Base-by-base conservation (phyloP, 1,140 invertebrate genomes). In the Cotesia glomerata region DNA sequence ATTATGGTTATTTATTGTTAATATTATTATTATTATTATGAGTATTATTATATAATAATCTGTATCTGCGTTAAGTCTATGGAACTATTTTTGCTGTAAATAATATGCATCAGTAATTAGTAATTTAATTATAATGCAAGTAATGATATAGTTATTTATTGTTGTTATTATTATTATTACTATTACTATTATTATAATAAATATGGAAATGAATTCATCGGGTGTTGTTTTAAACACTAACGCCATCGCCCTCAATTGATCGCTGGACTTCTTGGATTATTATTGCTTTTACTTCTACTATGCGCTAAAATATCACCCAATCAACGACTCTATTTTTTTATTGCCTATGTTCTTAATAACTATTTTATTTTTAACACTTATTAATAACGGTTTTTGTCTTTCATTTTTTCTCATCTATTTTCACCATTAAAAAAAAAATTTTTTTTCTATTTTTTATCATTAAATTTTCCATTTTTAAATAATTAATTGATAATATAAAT, bases 11-110 rank as follows among this genome's bases (percentile, higher is more conserved):
- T 45, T 45, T 45, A 45, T 45, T 45, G 39, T 45, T 45, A 45
- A 45, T 45, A 82, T 80, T 80, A 86, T 80, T 82, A 78, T 74
- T 85, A 85, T 18, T 18, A 26, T 26, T 26, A 26, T 26, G 26
- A 26, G 26, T 26, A 26, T 26, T 26, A 26, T 26, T 26, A 26
- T 26, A 26, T 26, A 26, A 26, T 79, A 76, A 80, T 73, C 77
- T 76, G 81, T 78, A 75, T 86, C 79, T 81, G 88, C 85, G 85
- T 86, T 86, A 86, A 89, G 80, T 88, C 85, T 88, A 88, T 88
- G 86, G 82, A 79, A 80, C 80, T 85, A 82, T 84, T 79, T 45
- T 86, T 77, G 84, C 85, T 87, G 84, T 86, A 86, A 83, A 86
- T 86, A 86, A 86, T 87, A 82, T 75, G 83, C 84, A 86, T 86